A percentile compares a stretch with the other conserved stretches of the same genome.
Evolutionary conservation across 2,888 invertebrate genomes (phyloP).

Genomic region (Phragmatobia fuliginosa): DNA sequence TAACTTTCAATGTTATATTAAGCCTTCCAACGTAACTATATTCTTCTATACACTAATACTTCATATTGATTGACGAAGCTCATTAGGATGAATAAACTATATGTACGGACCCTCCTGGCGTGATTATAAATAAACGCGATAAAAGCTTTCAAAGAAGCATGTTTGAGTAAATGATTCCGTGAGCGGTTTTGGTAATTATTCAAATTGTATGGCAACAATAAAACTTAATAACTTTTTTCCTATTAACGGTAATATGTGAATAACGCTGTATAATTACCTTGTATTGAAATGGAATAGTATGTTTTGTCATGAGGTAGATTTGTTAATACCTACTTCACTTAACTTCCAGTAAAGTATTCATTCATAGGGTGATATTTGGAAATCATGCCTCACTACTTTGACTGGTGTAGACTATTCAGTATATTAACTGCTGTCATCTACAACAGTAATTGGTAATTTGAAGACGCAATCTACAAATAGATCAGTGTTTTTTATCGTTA

Average conservation of each 20-base stretch:
- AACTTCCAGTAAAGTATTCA: neutral
- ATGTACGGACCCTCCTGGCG: neutral
- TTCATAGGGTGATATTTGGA: neutral
- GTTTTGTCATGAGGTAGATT: neutral
- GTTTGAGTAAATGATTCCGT: neutral
- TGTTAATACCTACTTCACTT: neutral
- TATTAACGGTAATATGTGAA: neutral
- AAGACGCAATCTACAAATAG: neutral
- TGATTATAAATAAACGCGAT: neutral
- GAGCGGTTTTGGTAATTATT: constrained; percentile 1
- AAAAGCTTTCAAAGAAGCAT: neutral
- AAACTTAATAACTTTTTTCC: neutral
- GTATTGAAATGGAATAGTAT: neutral
- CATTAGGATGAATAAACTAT: neutral
- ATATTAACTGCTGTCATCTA: neutral
- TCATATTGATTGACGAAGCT: neutral
- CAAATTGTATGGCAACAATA: neutral
- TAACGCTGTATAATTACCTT: neutral
- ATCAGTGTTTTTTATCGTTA: neutral
- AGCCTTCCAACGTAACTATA: neutral
- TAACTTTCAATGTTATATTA: neutral
- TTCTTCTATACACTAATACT: neutral
- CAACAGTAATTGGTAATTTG: too few species aligned
- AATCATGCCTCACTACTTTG: neutral
- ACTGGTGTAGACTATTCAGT: neutral